A percentile compares a stretch with the other conserved stretches of the same genome.
These are phyloP conservation scores for Drosophila paramelanica DNA, from an alignment of 2,888 invertebrate genomes.

Conservation along the genomic window DNA sequence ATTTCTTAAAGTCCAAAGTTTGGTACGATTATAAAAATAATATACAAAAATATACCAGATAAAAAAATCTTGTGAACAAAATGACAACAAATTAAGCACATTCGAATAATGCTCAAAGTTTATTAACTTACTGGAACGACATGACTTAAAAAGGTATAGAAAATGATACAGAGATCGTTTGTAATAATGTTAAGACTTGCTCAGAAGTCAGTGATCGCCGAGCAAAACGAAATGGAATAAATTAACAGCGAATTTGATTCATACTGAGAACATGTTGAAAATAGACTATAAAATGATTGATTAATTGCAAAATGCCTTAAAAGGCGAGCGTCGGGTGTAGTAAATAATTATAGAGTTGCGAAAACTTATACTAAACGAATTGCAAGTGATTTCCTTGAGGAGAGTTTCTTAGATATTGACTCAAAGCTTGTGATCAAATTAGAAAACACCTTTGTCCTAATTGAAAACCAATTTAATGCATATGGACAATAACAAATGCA, in stretches of 20 bases:
- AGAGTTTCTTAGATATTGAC: not conserved
- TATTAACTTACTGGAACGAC: slow-evolving; percentile 27
- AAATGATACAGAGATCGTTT: slow-evolving; percentile 35
- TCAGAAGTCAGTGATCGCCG: slow-evolving; percentile 30
- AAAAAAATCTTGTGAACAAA: not conserved
- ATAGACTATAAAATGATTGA: slow-evolving; percentile 48
- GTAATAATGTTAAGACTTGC: slow-evolving; percentile 25
- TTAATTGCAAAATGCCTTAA: slow-evolving; percentile 53
- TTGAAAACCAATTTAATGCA: slow-evolving; percentile 67
- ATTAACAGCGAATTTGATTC: slow-evolving; percentile 33
- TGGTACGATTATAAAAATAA: not conserved
- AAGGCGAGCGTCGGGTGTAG: slow-evolving; percentile 24
- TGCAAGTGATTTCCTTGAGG: slow-evolving; percentile 5
- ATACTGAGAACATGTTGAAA: slow-evolving; percentile 25
- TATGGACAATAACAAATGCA: slow-evolving; percentile 53
- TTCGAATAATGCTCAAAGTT: slow-evolving; percentile 18
- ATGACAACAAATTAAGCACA: not conserved
- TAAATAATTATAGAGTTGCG: slow-evolving; percentile 10
- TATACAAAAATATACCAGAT: not conserved
- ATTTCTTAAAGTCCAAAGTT: not conserved
- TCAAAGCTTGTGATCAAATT: slow-evolving; percentile 23
- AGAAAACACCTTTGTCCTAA: slow-evolving; percentile 61
- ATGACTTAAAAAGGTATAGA: slow-evolving; percentile 45
- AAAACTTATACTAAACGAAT: not conserved
- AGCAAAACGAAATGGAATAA: slow-evolving; percentile 43